phyloP scores from a whole-genome alignment of 2,888 invertebrate genomes.

The Phengaris arion region DNA sequence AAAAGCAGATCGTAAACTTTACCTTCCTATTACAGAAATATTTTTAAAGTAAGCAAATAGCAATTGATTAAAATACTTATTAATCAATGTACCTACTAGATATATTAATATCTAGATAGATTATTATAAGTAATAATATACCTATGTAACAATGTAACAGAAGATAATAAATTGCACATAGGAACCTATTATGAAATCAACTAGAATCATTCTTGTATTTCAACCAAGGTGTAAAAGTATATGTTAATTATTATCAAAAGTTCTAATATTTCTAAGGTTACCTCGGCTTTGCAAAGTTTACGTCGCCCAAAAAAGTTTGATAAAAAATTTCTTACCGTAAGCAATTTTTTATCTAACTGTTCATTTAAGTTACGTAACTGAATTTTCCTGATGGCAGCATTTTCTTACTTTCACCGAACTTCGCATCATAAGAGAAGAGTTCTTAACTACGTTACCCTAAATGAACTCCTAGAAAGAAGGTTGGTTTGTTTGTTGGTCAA shows the following conservation, averaged over 20 bases:
- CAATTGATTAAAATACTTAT: not conserved
- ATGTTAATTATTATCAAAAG: too few relatives aligned
- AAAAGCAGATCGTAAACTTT: not conserved
- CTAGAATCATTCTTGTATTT: too few relatives aligned
- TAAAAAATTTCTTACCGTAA: not conserved
- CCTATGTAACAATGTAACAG: too few relatives aligned
- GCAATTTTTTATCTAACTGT: not conserved
- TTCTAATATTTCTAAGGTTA: too few relatives aligned
- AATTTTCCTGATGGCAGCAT: conserved; percentile 20
- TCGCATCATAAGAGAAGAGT: conserved; percentile 9
- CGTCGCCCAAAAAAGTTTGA: too few relatives aligned
- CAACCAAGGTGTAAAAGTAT: too few relatives aligned
- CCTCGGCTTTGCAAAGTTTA: not conserved
- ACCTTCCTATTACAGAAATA: too few relatives aligned
- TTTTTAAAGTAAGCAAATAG: not conserved
- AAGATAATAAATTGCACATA: too few relatives aligned
- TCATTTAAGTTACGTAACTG: conserved; percentile 12
- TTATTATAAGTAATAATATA: too few relatives aligned
- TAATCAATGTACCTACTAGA: too few relatives aligned
- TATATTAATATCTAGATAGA: too few relatives aligned
- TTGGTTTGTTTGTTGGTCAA: conserved; percentile 1
- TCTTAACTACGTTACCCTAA: conserved; percentile 18
- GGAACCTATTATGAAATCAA: too few relatives aligned
- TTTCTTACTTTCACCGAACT: conserved; percentile 18
- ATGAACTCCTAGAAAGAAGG: not conserved